These are phyloP conservation scores for Hiodon alosoides DNA, from an alignment of 2,113 vertebrate species.

Conservation along the genomic window DNA sequence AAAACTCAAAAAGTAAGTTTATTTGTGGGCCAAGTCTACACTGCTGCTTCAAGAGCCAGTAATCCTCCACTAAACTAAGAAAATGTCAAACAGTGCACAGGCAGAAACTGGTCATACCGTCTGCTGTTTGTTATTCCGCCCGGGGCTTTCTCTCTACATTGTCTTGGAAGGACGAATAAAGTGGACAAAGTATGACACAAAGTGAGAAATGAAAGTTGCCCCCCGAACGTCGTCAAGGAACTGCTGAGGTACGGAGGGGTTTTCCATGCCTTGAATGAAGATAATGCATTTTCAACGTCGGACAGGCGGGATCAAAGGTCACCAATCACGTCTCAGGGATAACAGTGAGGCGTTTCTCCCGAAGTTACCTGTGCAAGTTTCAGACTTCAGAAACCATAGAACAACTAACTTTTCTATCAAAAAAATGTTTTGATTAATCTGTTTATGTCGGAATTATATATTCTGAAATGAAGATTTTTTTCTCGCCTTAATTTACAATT, in stretches of 20 bases:
- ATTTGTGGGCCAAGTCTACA: not conserved
- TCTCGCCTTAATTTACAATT: conserved; percentile 49
- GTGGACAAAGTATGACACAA: too few species aligned
- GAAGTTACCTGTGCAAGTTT: conserved; percentile 9
- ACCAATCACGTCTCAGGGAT: too few species aligned
- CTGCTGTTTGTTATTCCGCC: not conserved
- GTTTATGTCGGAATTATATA: not conserved
- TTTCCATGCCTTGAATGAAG: too few species aligned
- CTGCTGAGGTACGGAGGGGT: too few species aligned
- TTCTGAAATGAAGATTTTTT: not conserved
- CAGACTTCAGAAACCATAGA: conserved; percentile 32
- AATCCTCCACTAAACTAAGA: not conserved
- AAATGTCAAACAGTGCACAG: not conserved
- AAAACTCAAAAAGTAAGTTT: too few species aligned
- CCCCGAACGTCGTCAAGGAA: too few species aligned
- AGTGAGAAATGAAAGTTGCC: too few species aligned
- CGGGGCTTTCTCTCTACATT: not conserved
- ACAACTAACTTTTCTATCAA: conserved; percentile 31
- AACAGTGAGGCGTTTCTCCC: too few species aligned
- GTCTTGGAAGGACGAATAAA: not conserved
- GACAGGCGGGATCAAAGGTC: too few species aligned
- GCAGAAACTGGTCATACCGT: not conserved
- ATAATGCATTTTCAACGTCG: too few species aligned
- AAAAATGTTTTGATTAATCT: conserved; percentile 46
- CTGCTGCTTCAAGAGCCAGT: not conserved